These are phyloP conservation scores for Lordiphosa andalusiaca DNA, from an alignment of 2,888 invertebrate species.

Conservation along the genomic window DNA sequence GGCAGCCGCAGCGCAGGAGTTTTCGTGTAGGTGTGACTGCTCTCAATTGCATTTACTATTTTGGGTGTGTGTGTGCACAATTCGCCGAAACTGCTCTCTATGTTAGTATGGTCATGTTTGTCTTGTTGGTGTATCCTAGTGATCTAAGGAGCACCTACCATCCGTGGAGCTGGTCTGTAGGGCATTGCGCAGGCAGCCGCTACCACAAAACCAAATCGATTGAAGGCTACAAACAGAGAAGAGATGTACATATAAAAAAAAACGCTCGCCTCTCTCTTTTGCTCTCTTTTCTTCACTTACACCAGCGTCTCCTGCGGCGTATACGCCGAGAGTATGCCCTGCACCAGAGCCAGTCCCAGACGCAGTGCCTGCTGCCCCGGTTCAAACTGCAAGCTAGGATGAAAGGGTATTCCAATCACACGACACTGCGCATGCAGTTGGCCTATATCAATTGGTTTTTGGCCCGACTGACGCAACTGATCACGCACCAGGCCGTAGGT, in stretches of 20 bases:
- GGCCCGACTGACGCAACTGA: conserved; percentile 19
- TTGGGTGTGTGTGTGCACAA: no score
- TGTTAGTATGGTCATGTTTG: no score
- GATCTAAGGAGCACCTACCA: conserved; percentile 46
- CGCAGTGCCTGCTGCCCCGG: conserved; percentile 43
- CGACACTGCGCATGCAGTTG: conserved; percentile 75
- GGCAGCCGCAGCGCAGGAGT: no score
- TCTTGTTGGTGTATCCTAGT: not conserved
- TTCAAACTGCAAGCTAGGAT: conserved; percentile 58
- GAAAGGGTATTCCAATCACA: conserved; percentile 65
- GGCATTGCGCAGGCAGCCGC: conserved; percentile 73
- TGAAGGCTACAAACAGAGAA: conserved; percentile 64
- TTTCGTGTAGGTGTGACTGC: not conserved
- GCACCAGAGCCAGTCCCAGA: conserved; percentile 61
- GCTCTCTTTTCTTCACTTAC: conserved; percentile 49
- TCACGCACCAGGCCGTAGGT: conserved; percentile 62
- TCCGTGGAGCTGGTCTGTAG: conserved; percentile 63
- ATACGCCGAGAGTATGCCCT: conserved; percentile 72
- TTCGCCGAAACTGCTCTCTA: no score
- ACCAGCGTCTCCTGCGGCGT: conserved; percentile 65
- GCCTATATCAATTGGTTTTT: conserved; percentile 64
- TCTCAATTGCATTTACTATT: no score
- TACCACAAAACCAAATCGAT: conserved; percentile 78
- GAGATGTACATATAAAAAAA: not conserved
- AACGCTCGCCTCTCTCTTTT: no score